Conservation (phyloP, 2,888 invertebrate genomes). For the Exephanes ischioxanthus region DNA sequence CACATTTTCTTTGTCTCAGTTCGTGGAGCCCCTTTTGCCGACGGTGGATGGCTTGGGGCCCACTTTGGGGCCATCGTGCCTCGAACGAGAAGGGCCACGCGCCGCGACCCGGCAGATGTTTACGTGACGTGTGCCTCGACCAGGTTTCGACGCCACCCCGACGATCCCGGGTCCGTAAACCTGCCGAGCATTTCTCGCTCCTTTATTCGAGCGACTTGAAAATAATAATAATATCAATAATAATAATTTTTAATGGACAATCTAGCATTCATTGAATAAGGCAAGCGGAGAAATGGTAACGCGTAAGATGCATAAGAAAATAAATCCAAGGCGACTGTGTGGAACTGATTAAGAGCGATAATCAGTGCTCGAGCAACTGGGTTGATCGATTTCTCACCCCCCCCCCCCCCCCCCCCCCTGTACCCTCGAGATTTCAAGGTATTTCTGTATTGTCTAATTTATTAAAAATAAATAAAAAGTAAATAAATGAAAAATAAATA, state of each 20-base stretch:
- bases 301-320: neutral
- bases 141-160: conserved; percentile 37
- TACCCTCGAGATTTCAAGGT: conserved; percentile 3
- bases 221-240: conserved; percentile 34
- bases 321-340: conserved; percentile 31
- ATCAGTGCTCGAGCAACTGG: conserved; percentile 38
- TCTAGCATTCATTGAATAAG: conserved; percentile 18
- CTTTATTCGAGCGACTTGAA: conserved; percentile 34
- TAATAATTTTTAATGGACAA: conserved; percentile 13
- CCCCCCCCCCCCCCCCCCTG: conserved; percentile 38
- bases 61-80: conserved; percentile 75
- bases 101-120: conserved; percentile 80
- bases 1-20: conserved; percentile 85
- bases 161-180: conserved; percentile 25
- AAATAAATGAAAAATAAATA: too few relatives aligned
- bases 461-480: neutral
- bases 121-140: conserved; percentile 81
- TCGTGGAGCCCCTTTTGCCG: conserved; percentile 72
- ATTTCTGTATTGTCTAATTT: neutral
- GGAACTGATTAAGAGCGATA: conserved; percentile 18
- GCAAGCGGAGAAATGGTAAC: conserved; percentile 37
- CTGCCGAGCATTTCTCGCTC: conserved; percentile 20
- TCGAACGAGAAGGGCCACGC: conserved; percentile 68
- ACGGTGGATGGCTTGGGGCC: conserved; percentile 72
- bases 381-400: conserved; percentile 57